These are phyloP conservation scores for Edolisoma coerulescens DNA, from an alignment of 2,113 vertebrate species.

Conservation along the genomic window DNA sequence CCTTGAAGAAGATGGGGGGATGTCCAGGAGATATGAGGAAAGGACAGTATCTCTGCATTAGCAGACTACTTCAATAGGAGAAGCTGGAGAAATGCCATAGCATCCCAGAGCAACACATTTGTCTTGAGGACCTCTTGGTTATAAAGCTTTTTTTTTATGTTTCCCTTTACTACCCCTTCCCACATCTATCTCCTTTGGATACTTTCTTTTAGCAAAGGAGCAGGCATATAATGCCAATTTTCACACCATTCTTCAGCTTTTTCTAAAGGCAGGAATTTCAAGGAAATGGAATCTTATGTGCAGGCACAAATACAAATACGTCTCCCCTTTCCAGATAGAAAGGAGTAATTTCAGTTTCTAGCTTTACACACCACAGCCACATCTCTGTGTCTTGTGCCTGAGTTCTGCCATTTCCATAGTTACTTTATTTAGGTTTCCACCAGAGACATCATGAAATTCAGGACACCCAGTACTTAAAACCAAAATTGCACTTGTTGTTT, in stretches of 20 bases:
- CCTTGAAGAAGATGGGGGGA: background rate
- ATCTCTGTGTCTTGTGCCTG: background rate
- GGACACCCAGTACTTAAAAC: background rate
- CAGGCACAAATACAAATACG: background rate
- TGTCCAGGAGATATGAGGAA: slow-evolving; percentile 25
- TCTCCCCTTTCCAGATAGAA: background rate
- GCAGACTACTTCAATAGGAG: slow-evolving; percentile 63
- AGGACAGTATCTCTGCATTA: background rate
- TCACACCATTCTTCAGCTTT: background rate
- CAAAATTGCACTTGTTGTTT: background rate
- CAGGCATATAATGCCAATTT: slow-evolving; percentile 5
- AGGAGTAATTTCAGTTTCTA: background rate
- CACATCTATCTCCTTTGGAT: background rate
- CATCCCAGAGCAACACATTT: slow-evolving; percentile 31
- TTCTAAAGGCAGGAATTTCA: background rate
- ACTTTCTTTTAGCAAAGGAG: slow-evolving; percentile 1
- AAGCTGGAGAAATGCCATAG: slow-evolving; percentile 42
- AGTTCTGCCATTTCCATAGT: background rate
- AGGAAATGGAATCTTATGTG: background rate
- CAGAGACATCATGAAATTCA: background rate
- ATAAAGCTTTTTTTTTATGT: background rate
- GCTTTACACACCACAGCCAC: background rate
- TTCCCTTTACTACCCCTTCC: background rate
- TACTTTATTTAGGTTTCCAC: background rate
- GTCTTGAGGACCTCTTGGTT: slow-evolving; percentile 22